Conservation (phyloP, 1,140 invertebrate genomes). For the Pararge aegeria region DNA sequence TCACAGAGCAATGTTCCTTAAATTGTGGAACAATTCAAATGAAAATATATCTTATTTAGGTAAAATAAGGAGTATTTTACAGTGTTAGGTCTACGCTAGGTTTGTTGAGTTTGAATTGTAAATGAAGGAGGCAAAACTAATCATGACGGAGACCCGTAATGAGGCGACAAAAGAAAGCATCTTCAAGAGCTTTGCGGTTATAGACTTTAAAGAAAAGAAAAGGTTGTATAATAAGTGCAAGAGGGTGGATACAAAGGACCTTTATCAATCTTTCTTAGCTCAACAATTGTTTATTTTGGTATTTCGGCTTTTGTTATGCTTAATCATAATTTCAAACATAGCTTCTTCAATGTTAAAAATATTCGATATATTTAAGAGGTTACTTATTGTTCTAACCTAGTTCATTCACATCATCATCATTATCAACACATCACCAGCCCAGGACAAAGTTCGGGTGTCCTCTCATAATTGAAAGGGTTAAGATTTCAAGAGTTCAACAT, state of each 20-base stretch:
- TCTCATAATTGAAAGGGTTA: too few relatives aligned
- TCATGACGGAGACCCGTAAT: constrained; percentile 23
- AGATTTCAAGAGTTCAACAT: too few relatives aligned
- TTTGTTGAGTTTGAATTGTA: constrained; percentile 28
- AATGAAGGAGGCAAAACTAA: constrained; percentile 24
- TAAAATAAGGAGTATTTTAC: constrained; percentile 3
- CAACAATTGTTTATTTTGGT: neutral
- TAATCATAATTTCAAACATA: too few relatives aligned
- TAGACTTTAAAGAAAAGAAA: constrained; percentile 15
- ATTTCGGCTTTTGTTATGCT: neutral
- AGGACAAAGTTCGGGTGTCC: too few relatives aligned
- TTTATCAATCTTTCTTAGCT: neutral
- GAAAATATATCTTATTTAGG: constrained; percentile 4
- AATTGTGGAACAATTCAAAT: neutral
- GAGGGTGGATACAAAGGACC: neutral
- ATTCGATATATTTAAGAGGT: too few relatives aligned
- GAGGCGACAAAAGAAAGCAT: constrained; percentile 20
- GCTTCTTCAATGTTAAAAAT: too few relatives aligned
- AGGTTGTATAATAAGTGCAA: constrained; percentile 7
- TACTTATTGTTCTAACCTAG: too few relatives aligned
- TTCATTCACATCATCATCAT: too few relatives aligned
- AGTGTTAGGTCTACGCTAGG: constrained; percentile 5
- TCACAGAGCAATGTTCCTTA: constrained; percentile 17
- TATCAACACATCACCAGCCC: too few relatives aligned
- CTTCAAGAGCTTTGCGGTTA: constrained; percentile 8